phyloP scores from a whole-genome alignment of 2,888 invertebrate species.

The Clunio marinus region DNA sequence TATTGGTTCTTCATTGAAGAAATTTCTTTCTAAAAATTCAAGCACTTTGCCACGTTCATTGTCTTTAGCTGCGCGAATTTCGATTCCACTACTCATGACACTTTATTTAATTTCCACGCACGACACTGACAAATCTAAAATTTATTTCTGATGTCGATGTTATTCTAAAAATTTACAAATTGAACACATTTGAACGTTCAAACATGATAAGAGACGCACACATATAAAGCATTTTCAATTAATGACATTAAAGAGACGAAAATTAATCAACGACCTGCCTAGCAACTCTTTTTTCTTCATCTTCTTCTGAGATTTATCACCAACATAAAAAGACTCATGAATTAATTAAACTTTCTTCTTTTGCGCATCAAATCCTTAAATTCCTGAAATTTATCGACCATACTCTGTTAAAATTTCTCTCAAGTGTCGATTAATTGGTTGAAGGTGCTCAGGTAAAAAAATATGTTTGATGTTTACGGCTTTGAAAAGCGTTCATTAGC shows the following conservation, averaged over 20 bases:
- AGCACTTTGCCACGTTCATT: slow-evolving; percentile 8
- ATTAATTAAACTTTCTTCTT: slow-evolving; percentile 17
- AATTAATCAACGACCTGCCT: background rate
- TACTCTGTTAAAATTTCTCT: slow-evolving; percentile 15
- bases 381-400: slow-evolving; percentile 23
- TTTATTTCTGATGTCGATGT: background rate
- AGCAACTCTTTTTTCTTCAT: no score
- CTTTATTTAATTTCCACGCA: background rate
- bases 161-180: background rate
- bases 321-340: slow-evolving; percentile 19
- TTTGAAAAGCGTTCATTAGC: slow-evolving; percentile 3
- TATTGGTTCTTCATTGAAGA: slow-evolving; percentile 21
- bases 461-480: slow-evolving; percentile 20
- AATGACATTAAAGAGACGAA: background rate
- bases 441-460: background rate
- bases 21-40: slow-evolving; percentile 11
- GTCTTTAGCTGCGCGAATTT: background rate
- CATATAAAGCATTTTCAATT: no score
- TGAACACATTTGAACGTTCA: background rate
- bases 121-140: background rate
- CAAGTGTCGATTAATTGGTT: slow-evolving; percentile 3
- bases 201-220: background rate
- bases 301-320: slow-evolving; percentile 18
- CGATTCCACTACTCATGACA: background rate
- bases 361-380: background rate